A percentile compares a stretch with the other conserved stretches of the same genome.
Conservation (phyloP, 2,797 vertebrate species). For the Salmo trutta region DNA sequence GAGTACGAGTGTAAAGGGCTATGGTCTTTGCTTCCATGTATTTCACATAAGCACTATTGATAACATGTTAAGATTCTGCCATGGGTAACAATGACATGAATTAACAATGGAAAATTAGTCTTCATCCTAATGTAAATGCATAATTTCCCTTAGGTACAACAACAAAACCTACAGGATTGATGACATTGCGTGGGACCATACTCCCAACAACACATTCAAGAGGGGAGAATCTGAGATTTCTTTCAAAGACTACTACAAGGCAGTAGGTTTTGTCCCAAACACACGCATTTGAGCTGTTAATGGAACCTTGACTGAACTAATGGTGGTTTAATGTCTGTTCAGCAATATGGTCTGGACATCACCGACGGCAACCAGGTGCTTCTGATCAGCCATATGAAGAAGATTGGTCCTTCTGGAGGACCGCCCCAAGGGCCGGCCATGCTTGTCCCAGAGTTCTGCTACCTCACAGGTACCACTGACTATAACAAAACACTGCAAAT, state of each 20-base stretch:
- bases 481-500: not conserved
- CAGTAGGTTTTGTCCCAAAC: slow-evolving; percentile 64
- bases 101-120: not conserved
- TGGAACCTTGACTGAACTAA: not conserved
- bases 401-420: slow-evolving; percentile 62
- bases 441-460: slow-evolving; percentile 94
- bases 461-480: slow-evolving; percentile 81
- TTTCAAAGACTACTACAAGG: slow-evolving; percentile 86
- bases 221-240: slow-evolving; percentile 82
- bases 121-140: not conserved
- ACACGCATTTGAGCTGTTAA: not conserved
- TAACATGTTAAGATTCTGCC: too few relatives aligned
- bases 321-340: not conserved
- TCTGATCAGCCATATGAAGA: slow-evolving; percentile 84
- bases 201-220: slow-evolving; percentile 84
- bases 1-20: too few relatives aligned
- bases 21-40: too few relatives aligned
- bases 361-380: slow-evolving; percentile 84
- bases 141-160: slow-evolving; percentile 83
- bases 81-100: not conserved
- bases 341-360: slow-evolving; percentile 91
- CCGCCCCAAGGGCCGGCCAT: slow-evolving; percentile 75
- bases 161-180: slow-evolving; percentile 95
- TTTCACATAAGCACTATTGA: too few relatives aligned
- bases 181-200: slow-evolving; percentile 91